Conservation (phyloP, 2,888 invertebrate species). For the Phalera bucephala region DNA sequence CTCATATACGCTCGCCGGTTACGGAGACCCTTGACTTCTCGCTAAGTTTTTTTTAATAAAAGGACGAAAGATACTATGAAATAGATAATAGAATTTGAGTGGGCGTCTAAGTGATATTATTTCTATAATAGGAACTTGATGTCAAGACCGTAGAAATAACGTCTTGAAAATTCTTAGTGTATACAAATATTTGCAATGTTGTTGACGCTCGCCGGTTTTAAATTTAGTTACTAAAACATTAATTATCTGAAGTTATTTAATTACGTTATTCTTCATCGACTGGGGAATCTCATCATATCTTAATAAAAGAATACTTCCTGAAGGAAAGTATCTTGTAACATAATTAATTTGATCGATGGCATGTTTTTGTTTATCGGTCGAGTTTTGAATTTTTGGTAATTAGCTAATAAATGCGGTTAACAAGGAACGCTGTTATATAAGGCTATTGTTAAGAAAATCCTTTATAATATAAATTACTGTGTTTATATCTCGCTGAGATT, state of each 20-base stretch:
- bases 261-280: conserved; percentile 1
- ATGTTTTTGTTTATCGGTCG: conserved; percentile 13
- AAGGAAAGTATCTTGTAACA: conserved; percentile 25
- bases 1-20: no score
- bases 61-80: no score
- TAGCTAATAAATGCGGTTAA: background rate
- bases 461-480: no score
- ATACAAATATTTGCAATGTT: conserved; percentile 14
- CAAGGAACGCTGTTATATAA: conserved; percentile 2
- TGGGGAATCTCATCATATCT: conserved; percentile 11
- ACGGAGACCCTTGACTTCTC: no score
- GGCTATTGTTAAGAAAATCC: no score
- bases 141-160: background rate
- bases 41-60: no score
- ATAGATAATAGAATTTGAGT: no score
- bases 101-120: background rate
- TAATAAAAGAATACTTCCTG: conserved; percentile 25
- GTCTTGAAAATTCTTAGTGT: conserved; percentile 3
- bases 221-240: conserved; percentile 2
- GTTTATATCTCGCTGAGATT: no score
- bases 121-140: background rate
- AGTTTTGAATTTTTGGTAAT: conserved; percentile 11
- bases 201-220: conserved; percentile 11
- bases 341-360: conserved; percentile 37
- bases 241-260: background rate